These are phyloP conservation scores for Coregonus suidteri DNA, from an alignment of 2,797 vertebrate genomes.

Conservation along the genomic window DNA sequence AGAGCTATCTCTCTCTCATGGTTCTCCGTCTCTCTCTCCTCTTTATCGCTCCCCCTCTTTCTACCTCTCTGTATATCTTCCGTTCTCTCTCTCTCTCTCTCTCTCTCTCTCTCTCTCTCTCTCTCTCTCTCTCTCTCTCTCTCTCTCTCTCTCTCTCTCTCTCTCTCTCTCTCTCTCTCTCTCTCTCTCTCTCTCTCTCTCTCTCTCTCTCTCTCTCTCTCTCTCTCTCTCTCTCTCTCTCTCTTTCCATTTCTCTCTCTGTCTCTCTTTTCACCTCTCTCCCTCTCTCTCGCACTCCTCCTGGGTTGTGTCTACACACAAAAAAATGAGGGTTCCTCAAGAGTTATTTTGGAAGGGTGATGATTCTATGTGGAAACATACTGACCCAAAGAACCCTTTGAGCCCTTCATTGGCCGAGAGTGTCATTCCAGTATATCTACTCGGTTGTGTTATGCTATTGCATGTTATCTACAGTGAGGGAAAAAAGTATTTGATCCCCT, in stretches of 20 bases:
- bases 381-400: too few relatives aligned
- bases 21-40: constrained; percentile 1
- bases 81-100: neutral
- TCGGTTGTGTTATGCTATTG: too few relatives aligned
- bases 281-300: neutral
- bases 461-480: too few relatives aligned
- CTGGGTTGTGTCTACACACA: neutral
- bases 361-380: too few relatives aligned
- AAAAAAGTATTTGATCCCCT: too few relatives aligned
- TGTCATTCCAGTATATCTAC: too few relatives aligned
- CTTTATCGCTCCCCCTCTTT: neutral
- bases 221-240: too few relatives aligned
- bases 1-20: neutral
- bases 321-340: too few relatives aligned
- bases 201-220: neutral
- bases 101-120: neutral
- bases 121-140: constrained; percentile 10
- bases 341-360: too few relatives aligned
- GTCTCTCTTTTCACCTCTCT: neutral
- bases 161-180: too few relatives aligned
- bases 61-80: neutral
- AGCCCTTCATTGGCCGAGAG: too few relatives aligned
- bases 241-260: too few relatives aligned
- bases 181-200: neutral
- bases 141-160: neutral